phyloP scores from a whole-genome alignment of 2,888 invertebrate species.

The Campoplex nolae region DNA sequence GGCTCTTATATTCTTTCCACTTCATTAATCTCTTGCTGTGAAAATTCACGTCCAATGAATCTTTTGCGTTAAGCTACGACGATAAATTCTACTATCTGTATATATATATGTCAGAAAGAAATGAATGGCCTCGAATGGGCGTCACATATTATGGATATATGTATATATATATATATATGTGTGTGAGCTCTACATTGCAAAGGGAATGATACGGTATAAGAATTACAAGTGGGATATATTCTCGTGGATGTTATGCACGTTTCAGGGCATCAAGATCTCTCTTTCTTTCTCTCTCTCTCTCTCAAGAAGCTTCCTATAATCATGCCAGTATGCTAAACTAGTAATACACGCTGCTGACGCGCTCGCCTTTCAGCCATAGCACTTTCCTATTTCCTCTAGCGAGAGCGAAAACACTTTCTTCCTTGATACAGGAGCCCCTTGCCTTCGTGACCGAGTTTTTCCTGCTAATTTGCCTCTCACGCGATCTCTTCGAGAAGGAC shows the following conservation, averaged over 20 bases:
- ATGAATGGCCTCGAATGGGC: slow-evolving; percentile 50
- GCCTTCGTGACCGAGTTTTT: slow-evolving; percentile 50
- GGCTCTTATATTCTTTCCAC: slow-evolving; percentile 49
- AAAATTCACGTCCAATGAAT: slow-evolving; percentile 57
- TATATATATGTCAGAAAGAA: slow-evolving; percentile 30
- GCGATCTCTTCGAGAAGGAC: slow-evolving; percentile 58
- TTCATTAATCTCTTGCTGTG: slow-evolving; percentile 58
- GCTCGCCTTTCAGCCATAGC: slow-evolving; percentile 9
- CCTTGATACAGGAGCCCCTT: slow-evolving; percentile 35
- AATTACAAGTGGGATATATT: slow-evolving; percentile 32
- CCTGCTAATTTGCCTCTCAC: slow-evolving; percentile 14
- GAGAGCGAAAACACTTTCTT: slow-evolving; percentile 66
- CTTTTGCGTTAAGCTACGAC: neutral
- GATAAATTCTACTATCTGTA: slow-evolving; percentile 52
- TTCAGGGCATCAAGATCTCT: slow-evolving; percentile 53
- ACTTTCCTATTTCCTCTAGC: slow-evolving; percentile 66
- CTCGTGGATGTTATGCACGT: slow-evolving; percentile 47
- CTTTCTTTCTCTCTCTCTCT: slow-evolving; percentile 20
- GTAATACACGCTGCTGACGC: slow-evolving; percentile 17
- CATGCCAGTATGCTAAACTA: slow-evolving; percentile 43
- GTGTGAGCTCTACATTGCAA: neutral
- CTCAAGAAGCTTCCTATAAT: slow-evolving; percentile 68
- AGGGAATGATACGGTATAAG: slow-evolving; percentile 17
- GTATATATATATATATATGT: slow-evolving; percentile 16
- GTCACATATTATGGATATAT: slow-evolving; percentile 27